A percentile compares a stretch with the other conserved stretches of the same genome.
phyloP scores from a whole-genome alignment of 2,113 vertebrate genomes.

The Ophthalmolycus amberensis region DNA sequence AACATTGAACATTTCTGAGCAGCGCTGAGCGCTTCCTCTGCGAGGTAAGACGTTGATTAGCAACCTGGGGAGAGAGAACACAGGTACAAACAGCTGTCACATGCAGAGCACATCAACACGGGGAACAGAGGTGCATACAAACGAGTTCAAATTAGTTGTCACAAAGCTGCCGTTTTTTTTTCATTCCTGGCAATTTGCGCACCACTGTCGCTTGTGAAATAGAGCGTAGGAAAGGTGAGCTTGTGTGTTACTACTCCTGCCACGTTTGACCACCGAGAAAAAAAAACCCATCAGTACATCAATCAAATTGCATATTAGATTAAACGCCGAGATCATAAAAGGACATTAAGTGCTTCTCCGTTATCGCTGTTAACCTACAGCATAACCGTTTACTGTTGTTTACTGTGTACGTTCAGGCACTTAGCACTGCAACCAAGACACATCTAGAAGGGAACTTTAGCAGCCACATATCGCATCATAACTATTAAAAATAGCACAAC shows the following conservation, averaged over 20 bases:
- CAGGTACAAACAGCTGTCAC: conserved; percentile 66
- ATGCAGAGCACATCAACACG: conserved; percentile 52
- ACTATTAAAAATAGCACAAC: too few relatives aligned
- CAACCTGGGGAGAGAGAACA: conserved; percentile 38
- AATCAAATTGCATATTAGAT: conserved; percentile 11
- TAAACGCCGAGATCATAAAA: background rate
- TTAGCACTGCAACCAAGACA: background rate
- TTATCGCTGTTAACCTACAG: background rate
- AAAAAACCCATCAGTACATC: background rate
- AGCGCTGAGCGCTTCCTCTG: conserved; percentile 3
- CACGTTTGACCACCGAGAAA: background rate
- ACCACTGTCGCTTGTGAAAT: conserved; percentile 33
- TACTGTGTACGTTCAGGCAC: background rate
- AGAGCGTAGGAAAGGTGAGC: conserved; percentile 19
- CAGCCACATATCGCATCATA: background rate
- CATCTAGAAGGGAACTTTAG: background rate
- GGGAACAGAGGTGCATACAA: conserved; percentile 51
- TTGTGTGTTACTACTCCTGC: background rate
- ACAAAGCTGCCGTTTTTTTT: conserved; percentile 63
- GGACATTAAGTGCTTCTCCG: background rate
- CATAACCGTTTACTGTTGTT: background rate
- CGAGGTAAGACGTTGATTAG: conserved; percentile 64
- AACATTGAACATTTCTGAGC: conserved; percentile 40
- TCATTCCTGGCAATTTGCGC: conserved; percentile 52
- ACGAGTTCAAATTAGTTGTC: conserved; percentile 67